A percentile compares a stretch with the other conserved stretches of the same genome.
These are phyloP conservation scores for Tupiocoris notatus DNA, from an alignment of 2,888 invertebrate genomes.

Conservation along the genomic window DNA sequence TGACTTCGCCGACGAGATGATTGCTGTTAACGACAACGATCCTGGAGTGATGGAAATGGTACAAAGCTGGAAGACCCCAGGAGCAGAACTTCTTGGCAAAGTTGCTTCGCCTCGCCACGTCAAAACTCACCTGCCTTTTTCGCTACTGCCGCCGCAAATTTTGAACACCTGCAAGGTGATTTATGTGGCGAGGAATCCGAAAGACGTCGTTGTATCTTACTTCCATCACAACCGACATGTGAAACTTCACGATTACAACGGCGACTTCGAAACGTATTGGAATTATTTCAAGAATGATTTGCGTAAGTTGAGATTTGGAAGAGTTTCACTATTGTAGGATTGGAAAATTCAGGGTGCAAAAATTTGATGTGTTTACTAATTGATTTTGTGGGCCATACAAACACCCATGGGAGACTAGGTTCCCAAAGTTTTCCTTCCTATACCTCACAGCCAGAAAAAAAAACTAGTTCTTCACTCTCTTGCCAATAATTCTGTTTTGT, in stretches of 20 bases:
- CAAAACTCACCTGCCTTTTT: slow-evolving; percentile 71
- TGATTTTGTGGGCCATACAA: too few species aligned
- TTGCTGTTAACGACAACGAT: slow-evolving; percentile 43
- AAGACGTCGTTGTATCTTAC: slow-evolving; percentile 81
- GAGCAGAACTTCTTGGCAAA: slow-evolving; percentile 37
- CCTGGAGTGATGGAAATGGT: slow-evolving; percentile 35
- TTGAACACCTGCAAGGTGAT: slow-evolving; percentile 62
- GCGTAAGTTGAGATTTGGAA: too few species aligned
- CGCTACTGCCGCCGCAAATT: slow-evolving; percentile 65
- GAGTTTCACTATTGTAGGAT: too few species aligned
- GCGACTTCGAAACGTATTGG: slow-evolving; percentile 71
- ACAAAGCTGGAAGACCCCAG: slow-evolving; percentile 45
- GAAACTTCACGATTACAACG: slow-evolving; percentile 66
- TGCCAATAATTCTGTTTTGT: too few species aligned
- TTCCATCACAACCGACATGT: slow-evolving; percentile 73
- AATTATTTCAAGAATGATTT: slow-evolving; percentile 60
- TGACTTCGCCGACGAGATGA: slow-evolving; percentile 45
- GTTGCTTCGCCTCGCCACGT: slow-evolving; percentile 47
- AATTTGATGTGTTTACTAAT: too few species aligned
- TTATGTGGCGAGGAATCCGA: slow-evolving; percentile 81
- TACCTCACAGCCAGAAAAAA: too few species aligned
- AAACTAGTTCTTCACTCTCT: too few species aligned
- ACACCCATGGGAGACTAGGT: too few species aligned
- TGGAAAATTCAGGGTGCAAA: too few species aligned
- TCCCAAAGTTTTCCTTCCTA: too few species aligned